Conservation (phyloP, 2,113 vertebrate species). For the Nannospalax galili region DNA sequence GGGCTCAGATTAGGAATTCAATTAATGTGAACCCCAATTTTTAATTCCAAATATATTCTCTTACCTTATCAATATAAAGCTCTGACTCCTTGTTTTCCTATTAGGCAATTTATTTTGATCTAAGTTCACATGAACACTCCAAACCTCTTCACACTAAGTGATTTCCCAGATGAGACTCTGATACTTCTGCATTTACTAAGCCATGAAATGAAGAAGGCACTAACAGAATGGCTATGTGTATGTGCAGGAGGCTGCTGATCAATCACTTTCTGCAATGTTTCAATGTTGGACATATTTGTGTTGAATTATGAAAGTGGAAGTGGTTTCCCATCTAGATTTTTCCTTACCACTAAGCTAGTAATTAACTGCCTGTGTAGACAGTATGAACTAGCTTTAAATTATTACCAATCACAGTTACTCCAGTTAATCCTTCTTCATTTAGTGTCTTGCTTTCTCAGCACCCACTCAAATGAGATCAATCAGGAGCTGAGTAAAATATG, state of each 20-base stretch:
- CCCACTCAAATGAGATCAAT: constrained; percentile 43
- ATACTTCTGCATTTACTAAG: neutral
- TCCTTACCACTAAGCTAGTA: constrained; percentile 33
- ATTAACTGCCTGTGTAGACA: neutral
- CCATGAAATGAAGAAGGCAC: neutral
- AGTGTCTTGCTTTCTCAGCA: constrained; percentile 47
- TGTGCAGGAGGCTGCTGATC: neutral
- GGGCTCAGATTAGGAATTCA: constrained; percentile 18
- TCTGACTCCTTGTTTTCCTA: neutral
- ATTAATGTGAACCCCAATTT: constrained; percentile 8
- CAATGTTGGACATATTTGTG: constrained; percentile 35
- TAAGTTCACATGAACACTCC: neutral
- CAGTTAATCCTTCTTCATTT: constrained; percentile 17
- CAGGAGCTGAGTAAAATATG: neutral
- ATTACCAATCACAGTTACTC: constrained; percentile 38
- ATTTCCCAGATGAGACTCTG: constrained; percentile 1
- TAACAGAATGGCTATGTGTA: neutral
- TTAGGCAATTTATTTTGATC: constrained; percentile 32
- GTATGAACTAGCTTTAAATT: constrained; percentile 33
- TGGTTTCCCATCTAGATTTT: constrained; percentile 37
- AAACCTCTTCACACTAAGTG: neutral
- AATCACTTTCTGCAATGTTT: neutral
- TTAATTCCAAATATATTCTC: neutral
- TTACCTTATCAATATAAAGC: constrained; percentile 38
- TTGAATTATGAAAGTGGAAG: constrained; percentile 74